Evolutionary conservation across 2,888 invertebrate genomes (phyloP), one percentile per base, ranked within the genome.

Genomic region (Hirtodrosophila duncani): DNA sequence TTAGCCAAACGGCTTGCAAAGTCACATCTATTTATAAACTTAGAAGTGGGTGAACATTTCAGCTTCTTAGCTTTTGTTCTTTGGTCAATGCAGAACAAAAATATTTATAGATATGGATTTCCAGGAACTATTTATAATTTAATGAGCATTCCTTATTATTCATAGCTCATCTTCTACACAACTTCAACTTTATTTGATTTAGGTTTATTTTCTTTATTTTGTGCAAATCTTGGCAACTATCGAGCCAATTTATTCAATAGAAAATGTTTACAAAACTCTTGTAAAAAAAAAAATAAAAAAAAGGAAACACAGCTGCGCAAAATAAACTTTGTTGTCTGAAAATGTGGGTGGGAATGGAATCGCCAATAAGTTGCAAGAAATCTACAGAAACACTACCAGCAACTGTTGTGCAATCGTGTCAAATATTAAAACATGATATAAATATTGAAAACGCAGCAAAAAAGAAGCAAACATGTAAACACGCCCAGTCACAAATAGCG

Each of bases 391-490:
- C 16, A 26, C 13, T 10, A 56, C 21, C 34, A 43, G 39, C 69
- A 74, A 79, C 58, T 68, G 68, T 58, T 75, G 55, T 63, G 62
- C 69, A 74, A 78, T 67, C 67, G 78, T 80, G 80, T 77, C 80
- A 74, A 68, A 79, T 80, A 79, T 81, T 77, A 77, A 81, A 82
- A 82, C 79, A 82, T 77, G 74, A 79, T 74, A 81, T 79, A 79
- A 74, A 80, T 80, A 79, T 74, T 68, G n/a, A n/a, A 80, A 79
- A 74, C 67, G 64, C 38, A 45, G 30, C 24, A 8, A 10, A 18
- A 7, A 7, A 20, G 13, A 17, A n/a, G 11, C 13, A 27, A 44
- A 30, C 13, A 44, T 58, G 44, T 45, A 60, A 45, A 52, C 52
- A 59, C 34, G 13, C 24, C 17, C 34, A 24, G 26, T 27, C 27